phyloP scores from a whole-genome alignment of 2,797 vertebrate genomes.

The Schizopygopsis pylzovi region DNA sequence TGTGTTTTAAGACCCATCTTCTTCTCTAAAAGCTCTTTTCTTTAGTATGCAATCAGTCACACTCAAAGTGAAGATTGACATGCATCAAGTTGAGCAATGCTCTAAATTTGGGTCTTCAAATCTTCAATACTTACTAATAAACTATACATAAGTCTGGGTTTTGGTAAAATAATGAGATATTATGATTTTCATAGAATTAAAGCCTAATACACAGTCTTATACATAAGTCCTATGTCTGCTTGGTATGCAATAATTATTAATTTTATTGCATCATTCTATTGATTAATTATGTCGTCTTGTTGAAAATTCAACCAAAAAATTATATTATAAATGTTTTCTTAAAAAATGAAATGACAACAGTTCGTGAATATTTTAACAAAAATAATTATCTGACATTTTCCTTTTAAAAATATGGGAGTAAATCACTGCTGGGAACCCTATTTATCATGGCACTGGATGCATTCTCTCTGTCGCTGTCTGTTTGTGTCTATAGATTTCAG shows the following conservation, averaged over 20 bases:
- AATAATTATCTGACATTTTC: background rate
- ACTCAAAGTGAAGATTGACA: background rate
- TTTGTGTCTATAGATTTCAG: background rate
- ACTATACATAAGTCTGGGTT: background rate
- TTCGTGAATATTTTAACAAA: background rate
- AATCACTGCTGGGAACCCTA: background rate
- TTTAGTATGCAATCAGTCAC: background rate
- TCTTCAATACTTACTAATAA: background rate
- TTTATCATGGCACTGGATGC: conserved; percentile 15
- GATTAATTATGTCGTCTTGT: background rate
- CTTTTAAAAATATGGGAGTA: background rate
- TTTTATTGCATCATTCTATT: background rate
- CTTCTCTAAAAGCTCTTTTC: background rate
- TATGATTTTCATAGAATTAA: background rate
- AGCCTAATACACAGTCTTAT: background rate
- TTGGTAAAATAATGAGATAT: background rate
- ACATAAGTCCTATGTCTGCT: background rate
- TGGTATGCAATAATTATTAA: background rate
- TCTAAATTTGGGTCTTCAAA: background rate
- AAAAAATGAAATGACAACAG: background rate
- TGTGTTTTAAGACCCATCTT: background rate
- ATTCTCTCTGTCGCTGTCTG: background rate
- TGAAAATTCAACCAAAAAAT: background rate
- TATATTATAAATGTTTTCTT: background rate
- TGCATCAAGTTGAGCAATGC: background rate